Evolutionary conservation across 2,888 invertebrate species (phyloP), one percentile per base, ranked within the genome.

Genomic region (Tolmerus cingulatus): DNA sequence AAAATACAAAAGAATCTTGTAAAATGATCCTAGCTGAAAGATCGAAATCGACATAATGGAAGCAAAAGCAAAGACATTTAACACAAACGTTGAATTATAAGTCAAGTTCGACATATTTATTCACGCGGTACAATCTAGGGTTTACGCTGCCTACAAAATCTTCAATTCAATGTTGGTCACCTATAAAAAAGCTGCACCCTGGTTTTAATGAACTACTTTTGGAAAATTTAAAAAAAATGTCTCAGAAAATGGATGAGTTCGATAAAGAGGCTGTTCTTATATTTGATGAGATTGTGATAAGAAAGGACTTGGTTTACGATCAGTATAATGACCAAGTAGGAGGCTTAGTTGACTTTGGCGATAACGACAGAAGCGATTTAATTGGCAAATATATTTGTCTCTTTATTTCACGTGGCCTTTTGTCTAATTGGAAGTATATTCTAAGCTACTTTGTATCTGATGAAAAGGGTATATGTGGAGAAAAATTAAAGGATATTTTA

Each of bases 401-500:
- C 30, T 30, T 30, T 30, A 30, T 30, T 30, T 30, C 3, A 30
- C 30, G 30, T 30, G 30, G 30, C 30, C 30, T 30, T 30, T 30
- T 30, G 30, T 30, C 30, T 30, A 30, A 30, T 30, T 30, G 30
- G 30, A 30, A 30, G 30, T 30, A 30, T 3, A 30, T 30, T 30
- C 30, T 30, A 30, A 30, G 30, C 30, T 30, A 30, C 30, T 30
- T 30, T 30, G 30, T 30, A 30, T 30, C 30, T 30, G 30, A 30
- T 3, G 30, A 30, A 30, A 30, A 30, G 30, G 30, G 30, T 30
- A 30, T 30, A 74, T 23, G 74, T 74, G 19, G 14, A 74, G 74
- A 74, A 74, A 74, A 19, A 74, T 74, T 27, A 74, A 74, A 74
- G 74, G 74, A 74, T 74, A 74, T 74, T 74, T 74, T 74, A 74